Percentiles rank a stretch among this genome's conserved stretches.
These are phyloP conservation scores for Ginglymostoma cirratum DNA, from an alignment of 2,113 vertebrate species.

Conservation along the genomic window DNA sequence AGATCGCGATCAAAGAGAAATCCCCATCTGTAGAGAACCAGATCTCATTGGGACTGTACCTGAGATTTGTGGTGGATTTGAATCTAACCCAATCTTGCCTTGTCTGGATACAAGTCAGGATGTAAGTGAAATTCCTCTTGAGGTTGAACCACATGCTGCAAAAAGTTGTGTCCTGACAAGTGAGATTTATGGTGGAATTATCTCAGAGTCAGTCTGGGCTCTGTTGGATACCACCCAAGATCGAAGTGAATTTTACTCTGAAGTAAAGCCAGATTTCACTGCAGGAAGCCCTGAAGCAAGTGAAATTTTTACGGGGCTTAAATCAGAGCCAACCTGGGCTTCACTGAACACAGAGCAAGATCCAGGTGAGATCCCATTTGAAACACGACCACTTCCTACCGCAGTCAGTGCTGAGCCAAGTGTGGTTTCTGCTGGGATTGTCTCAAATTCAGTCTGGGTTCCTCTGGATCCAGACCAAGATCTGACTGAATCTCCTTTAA, in stretches of 20 bases:
- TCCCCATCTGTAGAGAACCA: not conserved
- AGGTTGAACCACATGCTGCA: not conserved
- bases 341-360: not conserved
- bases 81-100: not conserved
- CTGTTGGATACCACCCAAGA: not conserved
- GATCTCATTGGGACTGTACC: not conserved
- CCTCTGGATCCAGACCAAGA: not conserved
- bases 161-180: not conserved
- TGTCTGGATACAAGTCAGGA: not conserved
- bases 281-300: slow-evolving; percentile 52
- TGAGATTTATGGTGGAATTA: not conserved
- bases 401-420: slow-evolving; percentile 51
- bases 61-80: not conserved
- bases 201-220: not conserved
- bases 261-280: slow-evolving; percentile 57
- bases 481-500: not conserved
- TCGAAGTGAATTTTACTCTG: slow-evolving; percentile 55
- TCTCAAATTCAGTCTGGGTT: slow-evolving; percentile 23
- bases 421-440: slow-evolving; percentile 44
- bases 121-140: not conserved
- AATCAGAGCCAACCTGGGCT: not conserved
- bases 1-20: not conserved
- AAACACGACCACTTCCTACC: slow-evolving; percentile 46
- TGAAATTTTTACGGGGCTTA: slow-evolving; percentile 44
- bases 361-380: not conserved